Evolutionary conservation across 2,797 vertebrate genomes (phyloP), one percentile per base, ranked within the genome.

Genomic region (Phylloscopus collybita): DNA sequence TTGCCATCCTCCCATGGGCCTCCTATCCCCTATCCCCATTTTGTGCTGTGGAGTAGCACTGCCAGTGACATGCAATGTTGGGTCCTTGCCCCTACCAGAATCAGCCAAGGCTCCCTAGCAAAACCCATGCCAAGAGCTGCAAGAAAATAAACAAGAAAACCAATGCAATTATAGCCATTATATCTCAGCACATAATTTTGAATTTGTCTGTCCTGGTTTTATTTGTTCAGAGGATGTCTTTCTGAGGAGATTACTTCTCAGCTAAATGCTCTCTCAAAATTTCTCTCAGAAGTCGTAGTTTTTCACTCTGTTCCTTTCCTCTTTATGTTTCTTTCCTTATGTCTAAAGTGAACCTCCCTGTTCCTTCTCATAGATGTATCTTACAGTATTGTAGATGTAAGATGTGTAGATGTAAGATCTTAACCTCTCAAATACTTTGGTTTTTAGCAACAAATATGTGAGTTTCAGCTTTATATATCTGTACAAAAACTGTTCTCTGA

Each of bases 111-210:
- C 27, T 80, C 50, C 42, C 19, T 15, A 50, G 45, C 21, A 86
- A 81, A 90, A 56, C 8, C 16, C 20, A 23, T 25, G 50, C 16
- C 38, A 57, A 49, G 51, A 93, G 12, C 47, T 56, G 26, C 0
- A 6, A 86, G 90, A 93, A 90, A 94, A 66, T 59, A 64, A 92
- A 61, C 38, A 78, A 92, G 66, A 66, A 93, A 93, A 70, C 3
- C 12, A 80, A 38, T 36, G 14, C 21, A 53, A 51, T 71, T 57
- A 60, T n/a, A 59, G 13, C 12, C 78, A 18, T 84, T 86, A 16
- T 38, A 54, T 61, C 56, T 76, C 88, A 88, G 80, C 47, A 50
- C 16, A 21, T 30, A 73, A 76, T 70, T 80, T 62, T 64, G 27
- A 61, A 75, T 86, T 90, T 90, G 10, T 66, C 76, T 81, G 27